Conservation (phyloP, 2,888 invertebrate genomes). For the Epirrhoe tristata region DNA sequence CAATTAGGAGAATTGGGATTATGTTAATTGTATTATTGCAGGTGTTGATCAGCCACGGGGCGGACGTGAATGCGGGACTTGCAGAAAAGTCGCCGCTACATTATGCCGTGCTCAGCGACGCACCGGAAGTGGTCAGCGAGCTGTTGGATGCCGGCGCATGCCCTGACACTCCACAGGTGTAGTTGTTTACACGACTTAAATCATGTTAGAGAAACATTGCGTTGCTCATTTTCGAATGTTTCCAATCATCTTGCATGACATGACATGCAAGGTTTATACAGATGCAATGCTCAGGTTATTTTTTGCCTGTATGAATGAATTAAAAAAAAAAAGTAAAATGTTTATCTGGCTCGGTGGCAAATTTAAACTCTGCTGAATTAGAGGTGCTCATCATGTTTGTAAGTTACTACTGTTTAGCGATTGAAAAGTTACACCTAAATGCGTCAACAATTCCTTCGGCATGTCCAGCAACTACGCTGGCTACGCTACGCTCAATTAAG, state of each 20-base stretch:
- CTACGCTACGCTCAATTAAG: too few species aligned
- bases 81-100: constrained; percentile 91
- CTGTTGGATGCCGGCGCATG: constrained; percentile 91
- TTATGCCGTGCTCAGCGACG: constrained; percentile 92
- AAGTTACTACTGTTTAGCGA: too few species aligned
- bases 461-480: too few species aligned
- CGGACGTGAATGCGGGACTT: constrained; percentile 92
- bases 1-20: constrained; percentile 39
- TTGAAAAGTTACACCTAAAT: too few species aligned
- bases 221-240: constrained; percentile 7
- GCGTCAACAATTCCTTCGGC: too few species aligned
- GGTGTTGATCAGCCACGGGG: constrained; percentile 89
- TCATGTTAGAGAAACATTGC: constrained; percentile 19
- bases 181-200: constrained; percentile 45
- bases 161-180: constrained; percentile 92
- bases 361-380: too few species aligned
- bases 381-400: too few species aligned
- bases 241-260: not conserved
- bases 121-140: constrained; percentile 89
- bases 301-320: not conserved
- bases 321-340: too few species aligned
- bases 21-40: constrained; percentile 62
- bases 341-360: too few species aligned
- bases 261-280: not conserved
- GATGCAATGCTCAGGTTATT: not conserved